Base-by-base conservation (phyloP, 2,888 invertebrate species). In the Drosophila birchii region DNA sequence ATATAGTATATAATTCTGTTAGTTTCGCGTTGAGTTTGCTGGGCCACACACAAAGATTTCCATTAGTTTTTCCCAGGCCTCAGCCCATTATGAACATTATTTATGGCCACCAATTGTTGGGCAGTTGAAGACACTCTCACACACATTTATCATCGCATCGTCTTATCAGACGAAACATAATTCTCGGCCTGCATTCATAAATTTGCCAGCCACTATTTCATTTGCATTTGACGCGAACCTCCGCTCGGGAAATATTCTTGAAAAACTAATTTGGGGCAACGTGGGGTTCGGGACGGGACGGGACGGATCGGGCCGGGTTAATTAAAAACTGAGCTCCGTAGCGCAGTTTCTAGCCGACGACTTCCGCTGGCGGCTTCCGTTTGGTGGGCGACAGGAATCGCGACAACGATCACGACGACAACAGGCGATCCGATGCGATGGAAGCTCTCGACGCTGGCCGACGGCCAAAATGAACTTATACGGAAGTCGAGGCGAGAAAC, bases 81-180 rank as follows among this genome's bases (percentile, higher is more conserved):
- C 77, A 89, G 59, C 83, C 89, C 83, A 88, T 89, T 75, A 89
- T 82, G 84, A 72, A 47, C 82, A 78, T 80, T 85, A 85, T 89
- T 84, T 84, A 84, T 86, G 75, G 74, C 86, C 67, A 64, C 68
- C 83, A 76, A 89, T 89, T 89, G 89, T 89, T 85, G 75, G 57
- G 32, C 72, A 56, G 34, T 36, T 43, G 51, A 59, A 72, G 55
- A 68, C 88, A 82, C 88, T 64, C 78, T 74, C 78, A 83, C 88
- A 85, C 90, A 84, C 86, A 88, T 84, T 72, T 75, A 77, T 88
- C 89, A 88, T 83, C 26, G 73, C 76, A 86, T 78, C 66, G 78
- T 86, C 86, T 88, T 89, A 83, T 83, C 86, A 88, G 77, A 85
- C 86, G 88, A 89, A 73, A 70, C 89, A 89, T 81, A 83, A 83